Evolutionary conservation across 1,140 invertebrate genomes (phyloP), one percentile per base, ranked within the genome.

Genomic region (Ericerus pela): DNA sequence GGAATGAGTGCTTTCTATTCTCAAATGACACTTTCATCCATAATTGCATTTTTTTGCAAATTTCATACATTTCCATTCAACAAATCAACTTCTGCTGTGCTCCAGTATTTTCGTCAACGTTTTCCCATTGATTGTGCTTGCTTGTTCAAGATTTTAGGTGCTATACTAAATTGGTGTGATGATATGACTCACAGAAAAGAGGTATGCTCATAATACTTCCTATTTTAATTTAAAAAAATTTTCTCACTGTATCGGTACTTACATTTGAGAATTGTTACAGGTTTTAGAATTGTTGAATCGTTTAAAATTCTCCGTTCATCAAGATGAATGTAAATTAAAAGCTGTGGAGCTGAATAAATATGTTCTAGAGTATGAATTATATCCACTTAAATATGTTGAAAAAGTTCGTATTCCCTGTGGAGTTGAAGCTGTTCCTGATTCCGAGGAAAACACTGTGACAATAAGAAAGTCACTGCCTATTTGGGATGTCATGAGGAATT

Each of bases 401-500:
- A 47, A 24, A 8, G 26, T 24, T 16, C 10, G 22, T 8, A 47
- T 47, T 24, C 41, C 20, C 26, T 24, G 20, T 5, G 41, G 41
- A 22, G 26, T 24, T 4, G 12, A 10, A 16, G 41, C 41, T 20
- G 14, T 47, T 47, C 41, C 41, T 22, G 41, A 47, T 47, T 47
- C 26, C 18, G 41, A 47, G 26, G 41, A 47, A 24, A 22, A 47
- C 16, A 47, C 26, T 5, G 41, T 47, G 20, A 47, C 41, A 8
- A 24, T 47, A 24, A 47, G 26, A 16, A 47, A 47, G 26, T 47
- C 41, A 2, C 16, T 47, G 20, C 41, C 41, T 20, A 47, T 47
- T 22, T 47, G 41, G 41, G 41, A 47, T 14, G 16, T 47, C 10
- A 47, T 47, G 41, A 47, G 41, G 41, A 47, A 47, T 47, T 47